phyloP scores from a whole-genome alignment of 2,888 invertebrate genomes.

The Eupsilia transversa region DNA sequence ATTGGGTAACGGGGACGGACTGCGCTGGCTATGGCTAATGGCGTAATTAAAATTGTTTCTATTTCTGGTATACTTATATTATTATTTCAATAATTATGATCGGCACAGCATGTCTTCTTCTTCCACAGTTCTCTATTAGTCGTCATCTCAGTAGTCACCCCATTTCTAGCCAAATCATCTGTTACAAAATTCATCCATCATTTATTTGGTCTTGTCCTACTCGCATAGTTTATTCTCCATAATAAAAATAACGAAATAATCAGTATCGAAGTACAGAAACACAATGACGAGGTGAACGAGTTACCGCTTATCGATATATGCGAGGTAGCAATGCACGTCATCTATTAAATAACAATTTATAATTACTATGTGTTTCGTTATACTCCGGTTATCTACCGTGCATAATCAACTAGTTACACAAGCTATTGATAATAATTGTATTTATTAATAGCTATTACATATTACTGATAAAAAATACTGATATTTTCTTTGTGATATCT shows the following conservation, averaged over 20 bases:
- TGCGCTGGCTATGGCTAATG: too few relatives aligned
- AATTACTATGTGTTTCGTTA: constrained; percentile 49
- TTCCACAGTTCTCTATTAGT: background rate
- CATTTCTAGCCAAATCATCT: background rate
- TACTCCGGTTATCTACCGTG: constrained; percentile 32
- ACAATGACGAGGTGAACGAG: constrained; percentile 56
- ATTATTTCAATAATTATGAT: background rate
- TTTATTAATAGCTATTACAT: constrained; percentile 10
- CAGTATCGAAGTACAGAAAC: constrained; percentile 1
- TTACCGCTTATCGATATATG: constrained; percentile 40
- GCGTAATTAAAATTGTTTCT: too few relatives aligned
- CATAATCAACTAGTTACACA: constrained; percentile 37
- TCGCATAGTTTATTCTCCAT: background rate
- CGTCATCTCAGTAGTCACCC: background rate
- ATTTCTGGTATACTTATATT: too few relatives aligned
- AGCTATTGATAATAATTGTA: constrained; percentile 1
- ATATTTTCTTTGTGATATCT: background rate
- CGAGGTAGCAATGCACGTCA: constrained; percentile 42
- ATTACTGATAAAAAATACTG: constrained; percentile 10
- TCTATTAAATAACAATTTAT: constrained; percentile 55
- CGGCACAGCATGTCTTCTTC: background rate
- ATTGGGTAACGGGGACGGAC: too few relatives aligned
- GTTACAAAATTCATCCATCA: too few relatives aligned
- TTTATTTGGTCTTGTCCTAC: background rate
- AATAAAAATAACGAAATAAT: constrained; percentile 7